Base-by-base conservation (phyloP, 2,888 invertebrate species). In the Allophyes oxyacanthae region DNA sequence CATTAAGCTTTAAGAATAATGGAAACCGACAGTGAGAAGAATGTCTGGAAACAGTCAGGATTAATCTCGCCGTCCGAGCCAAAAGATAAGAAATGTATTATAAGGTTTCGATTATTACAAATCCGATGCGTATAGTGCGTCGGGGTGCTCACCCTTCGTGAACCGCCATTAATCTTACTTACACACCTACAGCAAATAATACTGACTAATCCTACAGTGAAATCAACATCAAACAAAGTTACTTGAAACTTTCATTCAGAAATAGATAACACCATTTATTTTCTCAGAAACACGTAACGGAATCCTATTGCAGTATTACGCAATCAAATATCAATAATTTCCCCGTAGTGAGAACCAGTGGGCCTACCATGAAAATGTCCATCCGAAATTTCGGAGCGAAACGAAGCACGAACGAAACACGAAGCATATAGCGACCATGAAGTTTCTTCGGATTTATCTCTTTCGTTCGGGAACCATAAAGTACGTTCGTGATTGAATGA, bases 291-390 rank as follows among this genome's bases (percentile, higher is more conserved):
- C 9, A 49, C 3, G 33, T 49, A 46, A 49, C 3, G 33, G 45
- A 46, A 62, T 65, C 20, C 46, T 26, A 75, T 65, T 11, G 15
- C 40, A 36, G 55, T 30, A 45, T 55, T 46, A 53, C 46, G 41
- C 48, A 44, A 73, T 73, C 62, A 57, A 66, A 69, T 63, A 64
- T 65, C 64, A 58, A 65, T 68, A 53, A 59, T 52, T 55, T 66
- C 50, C 46, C n/a, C 33, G 43, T 49, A 13, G 41, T 53, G 48
- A 42, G 36, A 75, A 68, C 55, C 54, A n/a, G n/a, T n/a, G n/a
- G n/a, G n/a, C n/a, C n/a, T n/a, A n/a, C n/a, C n/a, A n/a, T n/a
- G n/a, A n/a, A n/a, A n/a, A n/a, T n/a, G n/a, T n/a, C n/a, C n/a
- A n/a, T n/a, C n/a, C n/a, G n/a, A n/a, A n/a, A n/a, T n/a, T n/a